Conservation (phyloP, 2,113 vertebrate species). For the Notarius quadriscutis region DNA sequence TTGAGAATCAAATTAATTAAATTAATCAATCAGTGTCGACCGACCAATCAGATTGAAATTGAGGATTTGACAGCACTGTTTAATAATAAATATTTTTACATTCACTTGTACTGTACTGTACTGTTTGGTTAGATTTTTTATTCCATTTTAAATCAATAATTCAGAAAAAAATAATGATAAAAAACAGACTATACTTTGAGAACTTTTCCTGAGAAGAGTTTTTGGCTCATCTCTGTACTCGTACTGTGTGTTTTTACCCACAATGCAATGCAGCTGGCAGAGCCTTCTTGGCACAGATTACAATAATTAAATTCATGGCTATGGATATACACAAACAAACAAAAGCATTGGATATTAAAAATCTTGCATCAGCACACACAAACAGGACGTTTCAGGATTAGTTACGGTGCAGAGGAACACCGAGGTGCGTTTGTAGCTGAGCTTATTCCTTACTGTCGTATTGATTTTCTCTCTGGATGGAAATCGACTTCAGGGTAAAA, state of each 20-base stretch:
- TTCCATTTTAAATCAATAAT: background rate
- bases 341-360: constrained; percentile 34
- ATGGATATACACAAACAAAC: constrained; percentile 1
- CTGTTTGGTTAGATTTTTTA: background rate
- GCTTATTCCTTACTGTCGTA: background rate
- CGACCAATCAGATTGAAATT: background rate
- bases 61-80: background rate
- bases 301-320: constrained; percentile 15
- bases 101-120: background rate
- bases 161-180: background rate
- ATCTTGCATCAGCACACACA: background rate
- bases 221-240: background rate
- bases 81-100: background rate
- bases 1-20: background rate
- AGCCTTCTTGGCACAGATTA: background rate
- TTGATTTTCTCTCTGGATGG: constrained; percentile 2
- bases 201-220: background rate
- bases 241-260: constrained; percentile 5
- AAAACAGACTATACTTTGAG: background rate
- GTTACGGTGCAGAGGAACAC: background rate
- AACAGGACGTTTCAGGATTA: constrained; percentile 18
- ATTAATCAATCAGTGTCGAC: background rate
- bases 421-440: background rate
- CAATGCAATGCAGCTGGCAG: background rate
- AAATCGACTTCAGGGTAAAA: background rate